Conservation (phyloP, 2,113 vertebrate species). For the Hypocryptadius cinnamomeus region DNA sequence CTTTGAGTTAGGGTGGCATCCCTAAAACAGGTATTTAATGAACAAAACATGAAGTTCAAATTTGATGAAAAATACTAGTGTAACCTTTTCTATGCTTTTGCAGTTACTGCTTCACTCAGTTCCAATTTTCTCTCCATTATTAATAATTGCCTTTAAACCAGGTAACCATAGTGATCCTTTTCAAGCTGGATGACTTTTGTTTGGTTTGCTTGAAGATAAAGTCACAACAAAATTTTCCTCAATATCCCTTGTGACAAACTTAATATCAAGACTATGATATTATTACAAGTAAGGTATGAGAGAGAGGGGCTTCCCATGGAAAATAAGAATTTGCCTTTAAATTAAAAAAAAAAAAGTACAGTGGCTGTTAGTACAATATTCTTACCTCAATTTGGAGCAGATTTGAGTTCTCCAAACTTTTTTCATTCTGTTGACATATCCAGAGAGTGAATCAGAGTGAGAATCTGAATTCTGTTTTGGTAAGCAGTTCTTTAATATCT, state of each 20-base stretch:
- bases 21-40: slow-evolving; percentile 17
- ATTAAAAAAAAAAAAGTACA: background rate
- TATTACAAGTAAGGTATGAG: background rate
- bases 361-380: background rate
- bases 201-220: slow-evolving; percentile 44
- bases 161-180: slow-evolving; percentile 35
- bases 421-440: background rate
- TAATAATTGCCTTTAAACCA: slow-evolving; percentile 41
- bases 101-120: slow-evolving; percentile 39
- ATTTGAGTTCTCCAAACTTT: background rate
- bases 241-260: background rate
- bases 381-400: background rate
- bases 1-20: background rate
- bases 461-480: background rate
- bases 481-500: background rate
- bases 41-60: background rate
- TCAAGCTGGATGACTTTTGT: background rate
- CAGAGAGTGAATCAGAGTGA: background rate
- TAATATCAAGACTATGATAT: background rate
- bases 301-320: background rate
- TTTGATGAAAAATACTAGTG: slow-evolving; percentile 26
- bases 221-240: background rate
- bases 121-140: slow-evolving; percentile 36
- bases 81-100: slow-evolving; percentile 38
- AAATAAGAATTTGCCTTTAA: background rate